phyloP scores from a whole-genome alignment of 2,888 invertebrate species.

The Archaeoteleia sp. region DNA sequence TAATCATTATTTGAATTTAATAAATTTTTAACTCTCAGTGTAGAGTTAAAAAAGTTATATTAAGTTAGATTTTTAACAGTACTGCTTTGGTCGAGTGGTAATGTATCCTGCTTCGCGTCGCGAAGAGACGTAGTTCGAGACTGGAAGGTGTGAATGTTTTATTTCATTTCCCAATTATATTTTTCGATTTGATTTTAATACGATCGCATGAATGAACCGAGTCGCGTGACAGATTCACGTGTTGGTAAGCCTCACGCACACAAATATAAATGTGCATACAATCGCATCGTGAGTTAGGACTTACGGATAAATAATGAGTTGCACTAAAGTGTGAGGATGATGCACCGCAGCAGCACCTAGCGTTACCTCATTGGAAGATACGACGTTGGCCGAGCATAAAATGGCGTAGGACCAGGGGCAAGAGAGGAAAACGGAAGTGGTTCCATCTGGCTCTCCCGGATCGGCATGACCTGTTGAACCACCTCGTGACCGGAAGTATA shows the following conservation, averaged over 20 bases:
- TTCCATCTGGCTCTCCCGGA: constrained; percentile 73
- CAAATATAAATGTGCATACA: too few species aligned
- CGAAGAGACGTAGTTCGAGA: too few species aligned
- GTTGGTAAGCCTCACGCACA: constrained; percentile 47
- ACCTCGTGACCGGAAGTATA: constrained; percentile 74
- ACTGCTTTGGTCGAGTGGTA: too few species aligned
- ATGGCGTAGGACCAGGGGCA: constrained; percentile 47
- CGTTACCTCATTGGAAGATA: constrained; percentile 44
- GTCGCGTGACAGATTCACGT: constrained; percentile 63
- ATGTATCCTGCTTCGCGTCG: too few species aligned
- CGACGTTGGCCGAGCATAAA: constrained; percentile 55
- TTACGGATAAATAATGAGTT: constrained; percentile 20
- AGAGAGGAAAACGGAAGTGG: constrained; percentile 69
- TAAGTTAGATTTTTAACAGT: too few species aligned
- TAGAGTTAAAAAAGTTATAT: too few species aligned
- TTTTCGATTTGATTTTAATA: too few species aligned
- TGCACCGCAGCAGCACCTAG: constrained; percentile 24
- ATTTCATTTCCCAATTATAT: too few species aligned
- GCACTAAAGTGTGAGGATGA: constrained; percentile 21
- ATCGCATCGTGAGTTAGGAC: constrained; percentile 28
- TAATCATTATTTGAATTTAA: too few species aligned
- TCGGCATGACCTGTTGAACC: constrained; percentile 75
- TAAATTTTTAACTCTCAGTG: too few species aligned
- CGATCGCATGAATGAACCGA: constrained; percentile 62
- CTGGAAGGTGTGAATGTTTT: too few species aligned